Evolutionary conservation across 1,140 invertebrate genomes (phyloP), one percentile per base, ranked within the genome.

Genomic region (Stegodyphus mimosarum): DNA sequence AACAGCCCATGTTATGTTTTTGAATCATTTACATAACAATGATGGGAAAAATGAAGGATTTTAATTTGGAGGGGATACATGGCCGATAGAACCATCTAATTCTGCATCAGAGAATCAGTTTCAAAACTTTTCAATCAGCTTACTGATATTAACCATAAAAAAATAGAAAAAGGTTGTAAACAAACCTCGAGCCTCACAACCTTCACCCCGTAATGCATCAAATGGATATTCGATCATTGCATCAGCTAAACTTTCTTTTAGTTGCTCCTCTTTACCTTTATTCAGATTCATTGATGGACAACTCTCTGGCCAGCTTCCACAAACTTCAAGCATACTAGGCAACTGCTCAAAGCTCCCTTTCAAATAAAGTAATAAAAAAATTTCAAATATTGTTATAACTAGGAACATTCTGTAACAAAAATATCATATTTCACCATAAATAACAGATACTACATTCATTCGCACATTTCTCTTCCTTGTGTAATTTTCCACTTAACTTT

Each of bases 181-280:
- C 9, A 67, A 91, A 92, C 83, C 64, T 52, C 83, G 50, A 7
- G 72, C 7, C 17, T 84, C 81, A 17, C 75, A 63, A 7, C 74
- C 48, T 9, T 64, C 74, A 64, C 67, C 72, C 9, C 67, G 52
- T 49, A 86, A 72, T 7, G 74, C 63, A 53, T 86, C 83, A 78
- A 78, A 90, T 10, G 94, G 94, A 17, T 94, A 94, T 89, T 97
- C 96, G 73, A 95, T 92, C 97, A 98, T 98, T 69, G 97, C 97
- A 91, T 98, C 97, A 0, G 97, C 97, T 67, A 98, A 91, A 91
- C 97, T 96, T 90, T 98, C 96, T 88, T 94, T 93, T 3, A 98
- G 91, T 89, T 96, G 93, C 80, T 94, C 94, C 88, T 98, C 96
- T 74, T 77, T 90, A 88, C 86, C 89, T 90, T 91, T 89, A 87